Conservation (phyloP, 1,140 invertebrate species). For the Drosophila yakuba region DNA sequence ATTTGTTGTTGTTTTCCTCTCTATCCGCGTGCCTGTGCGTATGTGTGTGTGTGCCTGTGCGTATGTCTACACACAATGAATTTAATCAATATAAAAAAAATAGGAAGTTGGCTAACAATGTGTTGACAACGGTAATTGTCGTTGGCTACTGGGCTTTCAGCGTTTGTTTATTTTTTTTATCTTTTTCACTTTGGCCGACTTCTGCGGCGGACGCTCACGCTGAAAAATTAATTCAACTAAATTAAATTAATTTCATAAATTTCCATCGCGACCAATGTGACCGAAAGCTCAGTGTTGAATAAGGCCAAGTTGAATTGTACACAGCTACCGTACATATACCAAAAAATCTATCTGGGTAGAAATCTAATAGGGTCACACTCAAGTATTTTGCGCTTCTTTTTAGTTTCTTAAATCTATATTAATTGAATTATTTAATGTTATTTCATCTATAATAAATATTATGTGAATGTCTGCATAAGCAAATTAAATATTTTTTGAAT, state of each 20-base stretch:
- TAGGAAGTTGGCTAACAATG: background rate
- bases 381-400: too few species aligned
- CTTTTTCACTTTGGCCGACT: background rate
- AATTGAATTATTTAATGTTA: too few species aligned
- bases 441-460: too few species aligned
- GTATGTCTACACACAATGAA: constrained; percentile 24
- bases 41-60: background rate
- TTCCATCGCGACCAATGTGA: background rate
- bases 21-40: constrained; percentile 21
- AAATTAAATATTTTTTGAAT: too few species aligned
- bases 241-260: constrained; percentile 11
- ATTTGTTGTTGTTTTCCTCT: constrained; percentile 36
- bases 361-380: background rate
- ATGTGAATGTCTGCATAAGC: too few species aligned
- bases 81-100: constrained; percentile 48
- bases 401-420: too few species aligned
- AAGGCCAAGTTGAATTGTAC: background rate
- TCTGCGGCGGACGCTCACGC: constrained; percentile 7
- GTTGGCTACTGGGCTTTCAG: background rate
- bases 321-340: background rate
- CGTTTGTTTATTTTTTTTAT: background rate
- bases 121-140: background rate
- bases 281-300: background rate
- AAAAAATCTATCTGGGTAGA: background rate
- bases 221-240: constrained; percentile 22